These are phyloP conservation scores for Clitarchus hookeri DNA, from an alignment of 2,888 invertebrate genomes.

Conservation along the genomic window DNA sequence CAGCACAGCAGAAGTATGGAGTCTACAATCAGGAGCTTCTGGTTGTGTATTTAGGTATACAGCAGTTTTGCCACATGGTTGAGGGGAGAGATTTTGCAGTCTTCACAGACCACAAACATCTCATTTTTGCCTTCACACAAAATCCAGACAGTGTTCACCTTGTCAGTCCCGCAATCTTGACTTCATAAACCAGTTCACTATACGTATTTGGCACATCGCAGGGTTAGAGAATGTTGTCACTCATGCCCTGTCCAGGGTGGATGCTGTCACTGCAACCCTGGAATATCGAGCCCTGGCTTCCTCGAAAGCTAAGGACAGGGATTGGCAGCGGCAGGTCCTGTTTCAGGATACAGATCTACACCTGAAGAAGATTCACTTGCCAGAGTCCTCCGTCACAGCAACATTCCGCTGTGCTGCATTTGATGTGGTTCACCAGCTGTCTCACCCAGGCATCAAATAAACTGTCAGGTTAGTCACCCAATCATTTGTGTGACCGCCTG, in stretches of 20 bases:
- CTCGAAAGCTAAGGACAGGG: neutral
- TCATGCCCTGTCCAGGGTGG: neutral
- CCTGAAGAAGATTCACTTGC: neutral
- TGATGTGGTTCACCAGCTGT: neutral
- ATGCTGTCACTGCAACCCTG: neutral
- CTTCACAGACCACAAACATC: slow-evolving; percentile 10
- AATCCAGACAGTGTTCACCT: neutral
- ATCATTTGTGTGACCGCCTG: slow-evolving; percentile 40
- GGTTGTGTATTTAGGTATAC: neutral
- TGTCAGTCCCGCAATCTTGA: neutral
- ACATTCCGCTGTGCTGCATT: neutral
- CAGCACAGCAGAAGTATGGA: neutral
- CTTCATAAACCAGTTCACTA: neutral
- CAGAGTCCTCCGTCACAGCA: neutral
- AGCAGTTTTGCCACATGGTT: neutral
- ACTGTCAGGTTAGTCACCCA: slow-evolving; percentile 30
- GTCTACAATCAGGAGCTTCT: neutral
- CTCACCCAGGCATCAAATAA: slow-evolving; percentile 41
- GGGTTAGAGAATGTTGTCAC: neutral
- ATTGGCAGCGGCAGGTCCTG: neutral
- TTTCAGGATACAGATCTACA: neutral
- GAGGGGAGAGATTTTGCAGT: neutral
- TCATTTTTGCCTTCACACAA: neutral
- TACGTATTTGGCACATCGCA: neutral
- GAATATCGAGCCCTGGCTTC: neutral